Percentiles rank a stretch among this genome's conserved stretches.
Evolutionary conservation across 2,113 vertebrate genomes (phyloP).

Genomic region (Holacanthus passer): DNA sequence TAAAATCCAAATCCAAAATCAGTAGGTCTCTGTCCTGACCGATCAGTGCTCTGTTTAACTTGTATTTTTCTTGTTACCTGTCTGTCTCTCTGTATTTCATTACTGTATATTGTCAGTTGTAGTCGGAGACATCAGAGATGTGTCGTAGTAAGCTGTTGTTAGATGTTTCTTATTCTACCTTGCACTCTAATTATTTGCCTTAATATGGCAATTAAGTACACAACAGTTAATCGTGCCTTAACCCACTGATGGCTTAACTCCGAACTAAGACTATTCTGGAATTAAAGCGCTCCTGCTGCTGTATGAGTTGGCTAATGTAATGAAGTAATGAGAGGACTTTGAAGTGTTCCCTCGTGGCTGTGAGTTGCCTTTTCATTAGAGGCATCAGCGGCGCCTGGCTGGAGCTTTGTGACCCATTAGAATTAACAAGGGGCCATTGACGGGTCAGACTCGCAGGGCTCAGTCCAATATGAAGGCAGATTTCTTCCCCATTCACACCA

Average conservation of each 20-base stretch:
- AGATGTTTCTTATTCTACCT: slow-evolving; percentile 64
- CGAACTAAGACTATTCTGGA: slow-evolving; percentile 37
- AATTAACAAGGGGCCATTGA: slow-evolving; percentile 80
- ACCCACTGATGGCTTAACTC: slow-evolving; percentile 37
- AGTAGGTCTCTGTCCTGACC: not conserved
- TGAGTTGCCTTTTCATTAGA: slow-evolving; percentile 82
- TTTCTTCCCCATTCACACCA: slow-evolving; percentile 53
- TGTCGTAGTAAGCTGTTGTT: slow-evolving; percentile 82
- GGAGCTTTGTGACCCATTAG: slow-evolving; percentile 82
- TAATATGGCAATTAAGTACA: slow-evolving; percentile 63
- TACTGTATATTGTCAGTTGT: slow-evolving; percentile 69
- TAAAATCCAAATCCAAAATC: slow-evolving; percentile 5
- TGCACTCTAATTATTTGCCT: slow-evolving; percentile 60
- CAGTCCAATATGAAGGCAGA: slow-evolving; percentile 46
- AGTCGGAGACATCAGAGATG: slow-evolving; percentile 84
- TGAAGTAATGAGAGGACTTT: slow-evolving; percentile 76
- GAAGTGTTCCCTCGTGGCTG: slow-evolving; percentile 75
- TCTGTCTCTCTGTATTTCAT: slow-evolving; percentile 1
- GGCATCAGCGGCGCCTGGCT: slow-evolving; percentile 77
- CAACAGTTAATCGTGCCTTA: slow-evolving; percentile 51
- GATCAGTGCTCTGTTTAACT: not conserved
- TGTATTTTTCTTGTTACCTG: not conserved
- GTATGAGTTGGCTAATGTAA: slow-evolving; percentile 66
- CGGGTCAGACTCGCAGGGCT: slow-evolving; percentile 70
- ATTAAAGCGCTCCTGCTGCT: slow-evolving; percentile 65